Percentiles rank a stretch among this genome's conserved stretches.
Evolutionary conservation across 2,797 vertebrate species (phyloP).

Genomic region (Rhinichthys osculus): DNA sequence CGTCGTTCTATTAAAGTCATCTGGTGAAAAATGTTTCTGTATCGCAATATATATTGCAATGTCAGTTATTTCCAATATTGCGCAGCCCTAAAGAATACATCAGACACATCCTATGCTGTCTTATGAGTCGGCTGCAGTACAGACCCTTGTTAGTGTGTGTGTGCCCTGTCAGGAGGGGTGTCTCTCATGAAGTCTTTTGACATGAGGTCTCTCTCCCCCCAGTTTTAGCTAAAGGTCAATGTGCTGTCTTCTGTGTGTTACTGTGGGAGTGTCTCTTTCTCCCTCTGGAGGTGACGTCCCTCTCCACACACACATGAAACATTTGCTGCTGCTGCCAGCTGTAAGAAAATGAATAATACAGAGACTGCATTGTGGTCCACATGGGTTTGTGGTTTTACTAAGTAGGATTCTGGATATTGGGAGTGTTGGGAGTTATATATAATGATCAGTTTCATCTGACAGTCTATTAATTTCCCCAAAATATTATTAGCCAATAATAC

Average conservation of each 20-base stretch:
- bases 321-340: background rate
- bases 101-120: slow-evolving; percentile 45
- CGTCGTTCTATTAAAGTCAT: no score
- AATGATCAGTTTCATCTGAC: background rate
- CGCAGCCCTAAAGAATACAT: background rate
- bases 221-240: slow-evolving; percentile 64
- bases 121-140: slow-evolving; percentile 74
- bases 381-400: background rate
- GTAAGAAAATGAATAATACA: background rate
- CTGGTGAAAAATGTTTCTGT: no score
- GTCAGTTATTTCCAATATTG: no score
- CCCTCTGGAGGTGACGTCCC: slow-evolving; percentile 47
- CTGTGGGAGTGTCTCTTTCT: slow-evolving; percentile 37
- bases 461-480: background rate
- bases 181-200: slow-evolving; percentile 85
- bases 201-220: slow-evolving; percentile 71
- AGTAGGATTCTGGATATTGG: background rate
- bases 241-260: slow-evolving; percentile 46
- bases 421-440: background rate
- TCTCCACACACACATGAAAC: slow-evolving; percentile 5
- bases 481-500: background rate
- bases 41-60: no score
- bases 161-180: slow-evolving; percentile 79
- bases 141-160: slow-evolving; percentile 54
- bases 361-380: background rate